Evolutionary conservation across 2,888 invertebrate species (phyloP), one percentile per base, ranked within the genome.

Genomic region (Tipula helvola): DNA sequence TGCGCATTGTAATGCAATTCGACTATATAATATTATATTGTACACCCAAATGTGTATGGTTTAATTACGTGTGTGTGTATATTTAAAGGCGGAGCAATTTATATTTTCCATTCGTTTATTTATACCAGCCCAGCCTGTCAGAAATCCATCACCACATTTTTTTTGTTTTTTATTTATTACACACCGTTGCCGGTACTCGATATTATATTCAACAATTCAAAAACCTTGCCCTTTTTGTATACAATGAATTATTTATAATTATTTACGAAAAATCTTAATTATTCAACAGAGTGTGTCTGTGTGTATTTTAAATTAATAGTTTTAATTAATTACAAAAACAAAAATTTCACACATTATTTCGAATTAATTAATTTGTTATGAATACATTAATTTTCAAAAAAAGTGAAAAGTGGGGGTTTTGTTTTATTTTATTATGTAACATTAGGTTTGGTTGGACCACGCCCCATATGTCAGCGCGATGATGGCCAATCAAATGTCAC

Each of bases 401-500:
- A 28, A 5, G 71, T 28, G 28, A 28, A 28, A 71, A 71, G 10
- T 28, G 71, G 71, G 71, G 28, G 71, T 71, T 16, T 12, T 18
- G 13, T 28, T 7, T 71, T 16, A 52, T 13, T n/a, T 13, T 52
- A n/a, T n/a, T 52, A 16, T 52, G n/a, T 52, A 7, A 39, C 39
- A 52, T 13, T 16, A 52, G 4, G 0, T 83, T 83, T 12, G 28
- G 28, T 84, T 52, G 47, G 36, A 36, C 86, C 86, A 86, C 86
- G 86, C 86, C 86, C 71, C 28, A 71, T 86, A 57, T 57, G 86
- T 86, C 52, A 52, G n/a, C 10, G 39, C 16, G 3, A 39, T 87
- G 85, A 86, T 87, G 86, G 86, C 90, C 90, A 90, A 90, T 90
- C 89, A 89, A 85, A 88, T 88, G 87, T 88, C 88, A 89, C 89